phyloP scores from a whole-genome alignment of 2,888 invertebrate genomes.

The Ecliptopera silaceata region DNA sequence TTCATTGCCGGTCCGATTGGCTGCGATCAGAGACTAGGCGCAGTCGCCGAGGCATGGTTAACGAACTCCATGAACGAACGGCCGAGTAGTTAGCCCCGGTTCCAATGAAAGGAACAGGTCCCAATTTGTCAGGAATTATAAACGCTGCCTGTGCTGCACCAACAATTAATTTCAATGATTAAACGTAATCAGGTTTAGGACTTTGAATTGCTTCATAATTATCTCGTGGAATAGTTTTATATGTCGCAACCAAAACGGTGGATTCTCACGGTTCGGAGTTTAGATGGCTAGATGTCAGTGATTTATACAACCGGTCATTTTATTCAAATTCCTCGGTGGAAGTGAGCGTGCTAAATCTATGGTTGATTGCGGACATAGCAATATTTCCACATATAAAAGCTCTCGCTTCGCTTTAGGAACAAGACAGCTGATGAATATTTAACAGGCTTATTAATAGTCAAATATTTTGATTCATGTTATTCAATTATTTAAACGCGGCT shows the following conservation, averaged over 20 bases:
- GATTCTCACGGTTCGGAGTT: conserved; percentile 29
- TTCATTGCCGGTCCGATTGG: conserved; percentile 54
- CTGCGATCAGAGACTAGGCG: conserved; percentile 38
- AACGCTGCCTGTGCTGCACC: conserved; percentile 49
- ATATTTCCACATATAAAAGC: conserved; percentile 20
- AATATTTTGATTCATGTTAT: conserved; percentile 7
- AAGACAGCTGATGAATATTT: conserved; percentile 19
- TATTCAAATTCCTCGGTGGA: conserved; percentile 34
- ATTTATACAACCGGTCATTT: conserved; percentile 33
- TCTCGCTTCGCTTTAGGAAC: conserved; percentile 8
- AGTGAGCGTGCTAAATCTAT: conserved; percentile 32
- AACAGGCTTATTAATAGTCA: conserved; percentile 7
- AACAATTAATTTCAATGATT: conserved; percentile 64
- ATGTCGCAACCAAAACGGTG: conserved; percentile 30
- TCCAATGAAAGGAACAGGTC: conserved; percentile 46
- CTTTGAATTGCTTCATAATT: conserved; percentile 37
- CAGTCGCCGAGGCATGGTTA: conserved; percentile 33
- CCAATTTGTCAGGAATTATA: conserved; percentile 46
- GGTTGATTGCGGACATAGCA: conserved; percentile 19
- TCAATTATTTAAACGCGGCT: conserved; percentile 4
- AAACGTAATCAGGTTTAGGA: conserved; percentile 51
- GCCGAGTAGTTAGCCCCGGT: conserved; percentile 41
- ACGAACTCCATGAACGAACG: conserved; percentile 22
- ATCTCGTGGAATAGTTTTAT: conserved; percentile 29
- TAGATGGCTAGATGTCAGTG: conserved; percentile 24